phyloP scores from a whole-genome alignment of 2,888 invertebrate species.

The Tridacna crocea region DNA sequence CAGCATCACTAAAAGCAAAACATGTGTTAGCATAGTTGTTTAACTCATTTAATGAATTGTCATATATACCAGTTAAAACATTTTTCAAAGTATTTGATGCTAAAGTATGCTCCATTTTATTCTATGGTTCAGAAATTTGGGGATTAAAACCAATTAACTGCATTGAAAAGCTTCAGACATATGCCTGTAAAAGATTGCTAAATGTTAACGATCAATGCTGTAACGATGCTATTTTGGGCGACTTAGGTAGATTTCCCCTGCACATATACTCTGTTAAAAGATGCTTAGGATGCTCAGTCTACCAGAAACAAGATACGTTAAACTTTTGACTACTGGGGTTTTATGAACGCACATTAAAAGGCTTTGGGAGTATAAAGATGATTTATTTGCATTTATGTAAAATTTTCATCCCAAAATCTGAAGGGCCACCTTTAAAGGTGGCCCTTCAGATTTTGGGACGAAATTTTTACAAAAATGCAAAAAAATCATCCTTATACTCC shows the following conservation, averaged over 20 bases:
- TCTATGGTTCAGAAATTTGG: constrained; percentile 2
- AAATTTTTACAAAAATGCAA: too few relatives aligned
- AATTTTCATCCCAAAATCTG: too few relatives aligned
- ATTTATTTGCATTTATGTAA: too few relatives aligned
- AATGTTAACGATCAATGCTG: neutral
- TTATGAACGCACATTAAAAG: too few relatives aligned
- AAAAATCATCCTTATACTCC: too few relatives aligned
- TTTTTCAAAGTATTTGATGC: constrained; percentile 1
- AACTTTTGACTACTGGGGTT: too few relatives aligned
- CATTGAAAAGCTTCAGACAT: neutral
- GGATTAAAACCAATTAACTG: neutral
- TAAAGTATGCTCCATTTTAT: neutral
- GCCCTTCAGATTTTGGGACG: too few relatives aligned
- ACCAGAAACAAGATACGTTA: too few relatives aligned
- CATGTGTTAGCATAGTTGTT: neutral
- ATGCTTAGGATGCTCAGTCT: too few relatives aligned
- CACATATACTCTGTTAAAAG: too few relatives aligned
- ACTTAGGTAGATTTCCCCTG: neutral
- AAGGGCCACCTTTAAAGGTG: too few relatives aligned
- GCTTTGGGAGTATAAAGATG: too few relatives aligned
- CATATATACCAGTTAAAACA: neutral
- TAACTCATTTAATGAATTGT: neutral
- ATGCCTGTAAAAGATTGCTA: neutral
- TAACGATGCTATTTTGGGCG: neutral
- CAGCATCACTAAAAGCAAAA: neutral